phyloP scores from a whole-genome alignment of 2,113 vertebrate genomes.

The Miniopterus natalensis region DNA sequence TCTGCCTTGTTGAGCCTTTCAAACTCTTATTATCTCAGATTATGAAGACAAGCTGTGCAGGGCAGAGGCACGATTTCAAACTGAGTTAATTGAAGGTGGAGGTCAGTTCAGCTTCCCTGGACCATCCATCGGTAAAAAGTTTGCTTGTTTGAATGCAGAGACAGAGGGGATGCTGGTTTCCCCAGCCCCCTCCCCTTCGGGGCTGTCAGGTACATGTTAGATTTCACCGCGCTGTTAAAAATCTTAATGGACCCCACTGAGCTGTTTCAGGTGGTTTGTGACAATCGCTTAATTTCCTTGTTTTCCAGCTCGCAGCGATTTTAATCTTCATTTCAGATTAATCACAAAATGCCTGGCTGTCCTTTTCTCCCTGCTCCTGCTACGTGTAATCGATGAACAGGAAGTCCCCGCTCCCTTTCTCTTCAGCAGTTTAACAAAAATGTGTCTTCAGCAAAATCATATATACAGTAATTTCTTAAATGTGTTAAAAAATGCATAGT shows the following conservation, averaged over 20 bases:
- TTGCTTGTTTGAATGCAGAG: slow-evolving; percentile 70
- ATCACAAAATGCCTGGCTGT: neutral
- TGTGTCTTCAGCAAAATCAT: neutral
- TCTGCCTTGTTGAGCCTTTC: slow-evolving; percentile 40
- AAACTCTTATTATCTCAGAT: slow-evolving; percentile 66
- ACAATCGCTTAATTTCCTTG: slow-evolving; percentile 80
- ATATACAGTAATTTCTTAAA: neutral
- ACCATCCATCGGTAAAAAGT: slow-evolving; percentile 61
- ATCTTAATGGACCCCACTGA: slow-evolving; percentile 77
- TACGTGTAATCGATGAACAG: neutral
- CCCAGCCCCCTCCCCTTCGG: neutral
- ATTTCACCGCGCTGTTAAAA: slow-evolving; percentile 78
- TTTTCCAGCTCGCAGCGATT: slow-evolving; percentile 73
- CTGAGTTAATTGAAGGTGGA: slow-evolving; percentile 73
- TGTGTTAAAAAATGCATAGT: neutral
- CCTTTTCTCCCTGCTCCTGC: slow-evolving; percentile 11
- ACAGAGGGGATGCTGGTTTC: neutral
- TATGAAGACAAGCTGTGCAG: slow-evolving; percentile 55
- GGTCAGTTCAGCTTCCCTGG: slow-evolving; percentile 59
- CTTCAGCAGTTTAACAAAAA: slow-evolving; percentile 5
- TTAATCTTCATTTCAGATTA: slow-evolving; percentile 78
- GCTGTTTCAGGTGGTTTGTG: slow-evolving; percentile 76
- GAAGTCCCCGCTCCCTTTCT: neutral
- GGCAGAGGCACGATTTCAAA: slow-evolving; percentile 56
- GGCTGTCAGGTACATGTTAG: slow-evolving; percentile 60